Conservation (phyloP, 2,797 vertebrate species). For the Sphenodon punctatus region DNA sequence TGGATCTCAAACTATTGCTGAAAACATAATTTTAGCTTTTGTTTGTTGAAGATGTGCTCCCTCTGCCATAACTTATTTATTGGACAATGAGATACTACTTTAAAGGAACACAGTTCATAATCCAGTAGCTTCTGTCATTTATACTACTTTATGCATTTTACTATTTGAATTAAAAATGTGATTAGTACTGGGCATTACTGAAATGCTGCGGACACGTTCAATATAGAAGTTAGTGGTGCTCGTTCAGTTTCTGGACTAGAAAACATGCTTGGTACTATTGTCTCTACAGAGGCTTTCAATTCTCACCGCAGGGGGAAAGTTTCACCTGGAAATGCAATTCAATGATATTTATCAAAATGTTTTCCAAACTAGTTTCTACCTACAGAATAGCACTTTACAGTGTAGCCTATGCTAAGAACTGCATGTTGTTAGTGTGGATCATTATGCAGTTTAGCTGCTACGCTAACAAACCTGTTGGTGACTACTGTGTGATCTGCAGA, state of each 20-base stretch:
- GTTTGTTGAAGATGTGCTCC: constrained; percentile 11
- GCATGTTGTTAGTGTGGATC: constrained; percentile 69
- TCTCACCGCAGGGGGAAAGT: background rate
- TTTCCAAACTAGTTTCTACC: constrained; percentile 36
- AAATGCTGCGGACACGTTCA: constrained; percentile 36
- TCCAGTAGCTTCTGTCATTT: constrained; percentile 1
- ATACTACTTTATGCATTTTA: constrained; percentile 8
- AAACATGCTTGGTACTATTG: background rate
- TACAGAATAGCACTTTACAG: constrained; percentile 88
- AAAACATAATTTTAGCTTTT: background rate
- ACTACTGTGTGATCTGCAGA: constrained; percentile 52
- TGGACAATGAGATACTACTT: background rate
- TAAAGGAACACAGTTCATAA: background rate
- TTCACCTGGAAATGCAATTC: constrained; percentile 24
- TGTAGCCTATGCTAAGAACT: constrained; percentile 75
- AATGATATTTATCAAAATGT: constrained; percentile 32
- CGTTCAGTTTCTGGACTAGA: constrained; percentile 24
- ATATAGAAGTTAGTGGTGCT: constrained; percentile 23
- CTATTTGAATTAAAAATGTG: constrained; percentile 19
- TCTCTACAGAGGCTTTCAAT: constrained; percentile 6
- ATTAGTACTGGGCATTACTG: constrained; percentile 22
- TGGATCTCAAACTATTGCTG: background rate
- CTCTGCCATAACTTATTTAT: constrained; percentile 56
- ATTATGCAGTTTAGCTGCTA: constrained; percentile 82
- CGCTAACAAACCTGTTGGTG: constrained; percentile 1